Conservation (phyloP, 2,888 invertebrate genomes). For the Rhyacophila evoluta region DNA sequence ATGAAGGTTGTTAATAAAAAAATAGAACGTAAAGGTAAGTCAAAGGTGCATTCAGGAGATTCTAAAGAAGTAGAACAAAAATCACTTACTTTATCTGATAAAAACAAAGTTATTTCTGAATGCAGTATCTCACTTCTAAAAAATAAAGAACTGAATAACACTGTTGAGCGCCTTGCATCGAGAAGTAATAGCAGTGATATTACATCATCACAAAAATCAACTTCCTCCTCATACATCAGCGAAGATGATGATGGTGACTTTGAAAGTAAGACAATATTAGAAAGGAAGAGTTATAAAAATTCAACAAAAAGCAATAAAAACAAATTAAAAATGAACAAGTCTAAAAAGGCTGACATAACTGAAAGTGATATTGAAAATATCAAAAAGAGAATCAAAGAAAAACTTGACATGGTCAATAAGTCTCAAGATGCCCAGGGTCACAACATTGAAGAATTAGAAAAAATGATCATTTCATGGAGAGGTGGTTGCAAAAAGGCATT, state of each 20-base stretch:
- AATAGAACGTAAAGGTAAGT: slow-evolving; percentile 35
- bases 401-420: slow-evolving; percentile 54
- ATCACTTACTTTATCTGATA: not conserved
- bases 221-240: slow-evolving; percentile 35
- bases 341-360: slow-evolving; percentile 55
- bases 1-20: slow-evolving; percentile 40
- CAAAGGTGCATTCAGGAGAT: not conserved
- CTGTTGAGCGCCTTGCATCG: not conserved
- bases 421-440: slow-evolving; percentile 59
- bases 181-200: slow-evolving; percentile 10
- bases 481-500: slow-evolving; percentile 69
- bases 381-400: slow-evolving; percentile 63
- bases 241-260: slow-evolving; percentile 40
- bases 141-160: slow-evolving; percentile 10
- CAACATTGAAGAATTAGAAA: slow-evolving; percentile 66
- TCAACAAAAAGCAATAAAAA: not conserved
- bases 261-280: slow-evolving; percentile 38
- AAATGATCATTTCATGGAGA: slow-evolving; percentile 69
- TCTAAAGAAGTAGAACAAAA: not conserved
- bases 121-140: slow-evolving; percentile 6
- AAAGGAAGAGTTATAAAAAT: slow-evolving; percentile 38
- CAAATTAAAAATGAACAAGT: slow-evolving; percentile 16
- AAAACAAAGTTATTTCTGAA: not conserved
- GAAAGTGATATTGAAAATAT: slow-evolving; percentile 65
- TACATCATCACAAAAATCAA: slow-evolving; percentile 31